Evolutionary conservation across 2,888 invertebrate genomes (phyloP), one percentile per base, ranked within the genome.

Genomic region (Congeria kusceri): DNA sequence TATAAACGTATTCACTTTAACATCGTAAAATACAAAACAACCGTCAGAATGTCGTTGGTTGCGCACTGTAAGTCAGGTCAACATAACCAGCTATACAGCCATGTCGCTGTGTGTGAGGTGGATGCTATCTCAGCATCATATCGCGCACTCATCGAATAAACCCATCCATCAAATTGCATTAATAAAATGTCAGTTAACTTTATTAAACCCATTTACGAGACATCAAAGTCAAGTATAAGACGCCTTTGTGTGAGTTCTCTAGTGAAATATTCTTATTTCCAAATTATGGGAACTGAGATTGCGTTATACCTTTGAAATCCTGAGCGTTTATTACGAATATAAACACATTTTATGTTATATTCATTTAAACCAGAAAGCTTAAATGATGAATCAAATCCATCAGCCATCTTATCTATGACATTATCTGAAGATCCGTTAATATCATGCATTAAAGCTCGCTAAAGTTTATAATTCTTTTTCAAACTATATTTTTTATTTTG

Each of bases 231-330:
- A 29, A 65, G 53, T 32, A 49, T 15, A 47, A n/a, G 53, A 53
- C 53, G 53, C 23, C 65, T 49, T 20, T 53, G 29, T 77, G 77
- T 77, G 77, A 71, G 77, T 71, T 77, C 77, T 15, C 62, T 29
- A 49, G 67, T 71, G 61, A 73, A 73, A 78, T 66, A 44, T 69
- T 63, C 69, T 25, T 72, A 72, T 69, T 62, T 65, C 64, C 69
- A 78, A 69, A 64, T 68, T 63, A 65, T 68, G 69, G 72, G 64
- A 78, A 73, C 73, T 71, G 66, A 71, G 71, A 71, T 71, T 70
- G 58, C 67, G 46, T 53, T 28, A 61, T 67, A 53, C 71, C 71
- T 77, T 77, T 77, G 77, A 71, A 71, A 61, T 62, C 27, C 20
- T 56, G 63, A 62, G 58, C 28, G 57, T 70, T 66, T 44, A 15